These are phyloP conservation scores for Hydrocynus forskahlii DNA, from an alignment of 2,797 vertebrate species.

Conservation along the genomic window DNA sequence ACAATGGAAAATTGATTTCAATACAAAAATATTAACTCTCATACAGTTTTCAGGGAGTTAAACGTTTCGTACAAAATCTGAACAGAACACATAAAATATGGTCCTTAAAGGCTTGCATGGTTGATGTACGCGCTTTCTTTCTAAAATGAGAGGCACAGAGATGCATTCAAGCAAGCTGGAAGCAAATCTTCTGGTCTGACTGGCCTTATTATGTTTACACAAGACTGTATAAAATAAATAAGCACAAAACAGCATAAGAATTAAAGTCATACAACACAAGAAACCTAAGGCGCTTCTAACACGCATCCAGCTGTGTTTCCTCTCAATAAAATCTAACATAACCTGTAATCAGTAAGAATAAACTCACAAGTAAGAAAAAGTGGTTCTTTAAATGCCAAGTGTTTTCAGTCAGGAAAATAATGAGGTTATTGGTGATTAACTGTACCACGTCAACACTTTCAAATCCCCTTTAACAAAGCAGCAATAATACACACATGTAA, in stretches of 20 bases:
- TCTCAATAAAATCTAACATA: constrained; percentile 21
- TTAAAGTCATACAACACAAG: constrained; percentile 4
- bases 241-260: neutral
- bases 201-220: neutral
- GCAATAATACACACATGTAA: neutral
- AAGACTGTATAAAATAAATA: neutral
- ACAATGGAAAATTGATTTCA: constrained; percentile 31
- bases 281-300: neutral
- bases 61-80: constrained; percentile 9
- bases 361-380: constrained; percentile 12
- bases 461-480: neutral
- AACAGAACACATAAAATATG: constrained; percentile 30
- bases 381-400: constrained; percentile 18
- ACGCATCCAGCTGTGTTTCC: neutral
- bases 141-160: constrained; percentile 15
- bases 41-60: neutral
- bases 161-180: neutral
- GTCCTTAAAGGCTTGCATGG: constrained; percentile 38
- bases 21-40: constrained; percentile 47
- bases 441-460: neutral
- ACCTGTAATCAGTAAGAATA: constrained; percentile 13
- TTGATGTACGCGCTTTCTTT: constrained; percentile 11
- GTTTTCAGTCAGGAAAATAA: constrained; percentile 34
- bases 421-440: constrained; percentile 10
- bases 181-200: neutral